Base-by-base conservation (phyloP, 2,113 vertebrate genomes). In the Engraulis encrasicolus region DNA sequence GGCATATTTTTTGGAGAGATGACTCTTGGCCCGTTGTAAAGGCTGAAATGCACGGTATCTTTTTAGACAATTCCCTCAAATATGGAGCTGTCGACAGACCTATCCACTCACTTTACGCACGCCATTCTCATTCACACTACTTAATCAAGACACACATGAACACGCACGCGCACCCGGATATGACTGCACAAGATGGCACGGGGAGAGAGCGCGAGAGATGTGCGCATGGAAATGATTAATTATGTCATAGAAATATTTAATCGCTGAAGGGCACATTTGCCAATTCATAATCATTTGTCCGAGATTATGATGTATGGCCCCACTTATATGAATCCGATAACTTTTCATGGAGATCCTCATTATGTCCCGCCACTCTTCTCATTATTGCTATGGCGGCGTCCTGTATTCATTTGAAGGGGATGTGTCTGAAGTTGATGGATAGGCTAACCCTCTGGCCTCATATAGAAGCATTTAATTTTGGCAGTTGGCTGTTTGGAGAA, bases 231-330 rank as follows among this genome's bases (percentile, higher is more conserved):
- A 93, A 94, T 96, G 96, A 97, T 96, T 92, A 95, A 97, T 96
- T 92, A 94, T 86, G 45, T 93, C 88, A 91, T 93, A 95, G 93
- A 93, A 93, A 92, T 95, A 85, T 83, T 86, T 84, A 94, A 96
- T 97, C 92, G 95, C 96, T 95, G 95, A 95, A 95, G 95, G 96
- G 95, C 91, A 92, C 92, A 90, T 96, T 96, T 95, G 94, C 92
- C 93, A 95, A 96, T 97, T 95, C 95, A 95, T 96, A 96, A 96
- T 95, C 94, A 95, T 96, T 96, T 95, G 94, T 96, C 94, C 95
- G 95, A 94, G 93, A 95, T 94, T 93, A 74, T 90, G 92, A 97
- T 97, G 92, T 96, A 97, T 96, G 95, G 94, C 92, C n/a, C 93
- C 93, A 95, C 94, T 95, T 95, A 95, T 93, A 93, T 92, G 93